These are phyloP conservation scores for Ypsolopha sequella DNA, from an alignment of 2,888 invertebrate genomes.

Conservation along the genomic window DNA sequence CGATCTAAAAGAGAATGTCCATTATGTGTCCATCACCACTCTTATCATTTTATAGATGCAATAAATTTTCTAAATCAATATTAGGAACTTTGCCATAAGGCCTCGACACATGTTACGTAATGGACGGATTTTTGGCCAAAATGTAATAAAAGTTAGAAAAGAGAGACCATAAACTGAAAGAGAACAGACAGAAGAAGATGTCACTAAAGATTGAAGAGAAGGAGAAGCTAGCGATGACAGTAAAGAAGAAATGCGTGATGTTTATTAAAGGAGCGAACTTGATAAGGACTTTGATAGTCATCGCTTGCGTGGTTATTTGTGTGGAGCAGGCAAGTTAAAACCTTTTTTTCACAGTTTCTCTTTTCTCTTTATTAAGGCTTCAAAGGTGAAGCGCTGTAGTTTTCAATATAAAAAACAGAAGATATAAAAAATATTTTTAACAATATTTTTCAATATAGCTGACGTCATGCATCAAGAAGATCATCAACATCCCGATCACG, in stretches of 20 bases:
- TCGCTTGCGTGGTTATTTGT: constrained; percentile 67
- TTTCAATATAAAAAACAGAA: too few species aligned
- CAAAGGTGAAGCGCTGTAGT: too few species aligned
- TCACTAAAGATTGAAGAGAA: constrained; percentile 12
- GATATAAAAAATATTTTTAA: too few species aligned
- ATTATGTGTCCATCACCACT: not conserved
- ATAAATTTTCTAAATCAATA: not conserved
- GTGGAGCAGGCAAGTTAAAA: constrained; percentile 67
- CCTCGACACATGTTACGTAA: not conserved
- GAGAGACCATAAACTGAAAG: too few species aligned
- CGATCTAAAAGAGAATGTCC: too few species aligned
- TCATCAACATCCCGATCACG: constrained; percentile 73
- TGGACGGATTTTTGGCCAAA: not conserved
- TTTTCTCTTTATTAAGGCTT: too few species aligned
- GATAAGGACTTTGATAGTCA: constrained; percentile 66
- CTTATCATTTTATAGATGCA: not conserved
- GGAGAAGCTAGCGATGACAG: constrained; percentile 17
- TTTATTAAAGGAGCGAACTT: constrained; percentile 67
- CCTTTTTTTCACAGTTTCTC: too few species aligned
- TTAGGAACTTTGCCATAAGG: not conserved
- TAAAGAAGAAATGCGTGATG: constrained; percentile 39
- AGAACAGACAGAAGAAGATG: constrained; percentile 7
- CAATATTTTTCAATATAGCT: constrained; percentile 46
- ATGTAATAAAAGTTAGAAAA: not conserved
- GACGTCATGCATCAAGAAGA: constrained; percentile 69